phyloP scores from a whole-genome alignment of 2,113 vertebrate genomes.

The Odocoileus hemionus region DNA sequence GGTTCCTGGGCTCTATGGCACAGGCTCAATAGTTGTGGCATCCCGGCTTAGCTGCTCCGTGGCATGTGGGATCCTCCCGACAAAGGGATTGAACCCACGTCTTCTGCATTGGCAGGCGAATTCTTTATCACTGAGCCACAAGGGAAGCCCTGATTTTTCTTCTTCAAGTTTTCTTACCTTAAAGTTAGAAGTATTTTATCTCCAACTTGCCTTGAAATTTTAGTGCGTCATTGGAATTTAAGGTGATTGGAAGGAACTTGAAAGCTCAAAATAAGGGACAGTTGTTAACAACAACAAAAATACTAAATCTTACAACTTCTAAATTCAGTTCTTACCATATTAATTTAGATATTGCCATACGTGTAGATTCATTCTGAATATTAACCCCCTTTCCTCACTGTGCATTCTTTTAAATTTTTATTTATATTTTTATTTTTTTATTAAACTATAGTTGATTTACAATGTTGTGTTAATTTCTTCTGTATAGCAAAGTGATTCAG shows the following conservation, averaged over 20 bases:
- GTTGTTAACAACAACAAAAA: not conserved
- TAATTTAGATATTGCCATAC: not conserved
- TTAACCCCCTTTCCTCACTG: not conserved
- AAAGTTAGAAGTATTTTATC: not conserved
- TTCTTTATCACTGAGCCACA: not conserved
- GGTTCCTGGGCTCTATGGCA: not conserved
- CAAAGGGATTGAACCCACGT: not conserved
- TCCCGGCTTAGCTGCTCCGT: accelerated
- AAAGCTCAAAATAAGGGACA: not conserved
- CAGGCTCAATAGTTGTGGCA: not conserved
- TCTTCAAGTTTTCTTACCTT: not conserved
- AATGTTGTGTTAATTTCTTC: not conserved
- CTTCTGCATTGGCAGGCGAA: not conserved
- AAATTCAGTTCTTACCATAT: not conserved
- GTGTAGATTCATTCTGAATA: not conserved
- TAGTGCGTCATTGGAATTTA: not conserved
- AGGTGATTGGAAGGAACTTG: not conserved
- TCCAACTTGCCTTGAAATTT: not conserved
- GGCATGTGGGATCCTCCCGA: not conserved
- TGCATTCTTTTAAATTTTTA: not conserved
- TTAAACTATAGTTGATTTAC: not conserved
- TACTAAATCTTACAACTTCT: not conserved
- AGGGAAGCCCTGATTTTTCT: not conserved
- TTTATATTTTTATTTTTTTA: not conserved
- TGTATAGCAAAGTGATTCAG: not conserved